These are phyloP conservation scores for Rhagologus leucostigma DNA, from an alignment of 2,113 vertebrate genomes.

Conservation along the genomic window DNA sequence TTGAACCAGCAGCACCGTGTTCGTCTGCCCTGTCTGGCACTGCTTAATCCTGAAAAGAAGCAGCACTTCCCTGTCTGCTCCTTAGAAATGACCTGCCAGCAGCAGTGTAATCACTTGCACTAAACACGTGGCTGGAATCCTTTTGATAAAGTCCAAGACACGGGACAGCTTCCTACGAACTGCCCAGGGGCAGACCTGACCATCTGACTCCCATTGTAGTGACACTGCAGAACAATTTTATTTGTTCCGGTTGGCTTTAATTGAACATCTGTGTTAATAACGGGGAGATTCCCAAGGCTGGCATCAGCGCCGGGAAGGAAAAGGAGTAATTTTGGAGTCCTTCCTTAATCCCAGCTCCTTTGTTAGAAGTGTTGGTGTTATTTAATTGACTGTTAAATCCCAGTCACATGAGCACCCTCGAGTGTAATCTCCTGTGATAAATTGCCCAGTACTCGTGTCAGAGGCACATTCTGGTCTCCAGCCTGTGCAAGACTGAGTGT, in stretches of 20 bases:
- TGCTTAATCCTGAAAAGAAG: not conserved
- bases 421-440: conserved; percentile 47
- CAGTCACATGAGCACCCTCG: conserved; percentile 29
- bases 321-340: conserved; percentile 1
- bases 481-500: not conserved
- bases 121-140: not conserved
- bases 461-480: not conserved
- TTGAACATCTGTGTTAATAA: not conserved
- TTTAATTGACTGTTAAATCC: conserved; percentile 60
- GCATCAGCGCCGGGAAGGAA: conserved; percentile 12
- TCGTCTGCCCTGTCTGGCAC: not conserved
- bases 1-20: not conserved
- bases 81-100: not conserved
- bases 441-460: not conserved
- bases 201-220: not conserved
- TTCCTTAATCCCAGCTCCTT: conserved; percentile 27
- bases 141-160: not conserved
- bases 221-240: not conserved
- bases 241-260: not conserved
- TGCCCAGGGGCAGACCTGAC: not conserved
- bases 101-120: not conserved
- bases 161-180: not conserved
- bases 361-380: conserved; percentile 14
- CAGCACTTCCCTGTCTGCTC: not conserved
- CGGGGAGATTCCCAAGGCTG: not conserved